A percentile compares a stretch with the other conserved stretches of the same genome.
Conservation (phyloP, 2,113 vertebrate genomes). For the Bubalus kerabau region DNA sequence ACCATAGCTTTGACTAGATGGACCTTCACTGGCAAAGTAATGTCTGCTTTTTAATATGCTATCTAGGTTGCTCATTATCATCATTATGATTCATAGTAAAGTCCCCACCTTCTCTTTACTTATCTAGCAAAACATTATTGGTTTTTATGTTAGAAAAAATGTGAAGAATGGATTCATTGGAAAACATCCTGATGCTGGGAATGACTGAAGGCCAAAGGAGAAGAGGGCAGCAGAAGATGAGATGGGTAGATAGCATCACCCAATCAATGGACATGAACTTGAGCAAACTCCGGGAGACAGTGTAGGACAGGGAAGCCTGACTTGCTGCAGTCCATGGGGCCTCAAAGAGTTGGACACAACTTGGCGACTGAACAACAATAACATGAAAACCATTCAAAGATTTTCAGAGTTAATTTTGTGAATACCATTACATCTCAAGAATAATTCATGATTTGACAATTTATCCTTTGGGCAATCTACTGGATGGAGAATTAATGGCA, state of each 20-base stretch:
- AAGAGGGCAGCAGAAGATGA: background rate
- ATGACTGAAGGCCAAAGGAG: background rate
- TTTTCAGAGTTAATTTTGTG: background rate
- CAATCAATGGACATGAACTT: background rate
- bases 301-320: background rate
- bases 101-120: background rate
- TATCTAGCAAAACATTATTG: background rate
- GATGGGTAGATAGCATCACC: background rate
- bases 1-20: background rate
- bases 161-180: background rate
- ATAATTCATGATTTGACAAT: background rate
- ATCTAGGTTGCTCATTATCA: background rate
- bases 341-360: background rate
- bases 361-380: background rate
- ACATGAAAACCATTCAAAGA: background rate
- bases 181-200: background rate
- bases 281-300: background rate
- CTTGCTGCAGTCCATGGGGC: background rate
- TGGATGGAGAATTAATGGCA: background rate
- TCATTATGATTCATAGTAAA: background rate
- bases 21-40: background rate
- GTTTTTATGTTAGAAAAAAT: constrained; percentile 12
- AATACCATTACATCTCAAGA: background rate
- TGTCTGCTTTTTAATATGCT: background rate
- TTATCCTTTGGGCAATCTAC: background rate